Base-by-base conservation (phyloP, 2,797 vertebrate genomes). In the Micropoecilia bifurca region DNA sequence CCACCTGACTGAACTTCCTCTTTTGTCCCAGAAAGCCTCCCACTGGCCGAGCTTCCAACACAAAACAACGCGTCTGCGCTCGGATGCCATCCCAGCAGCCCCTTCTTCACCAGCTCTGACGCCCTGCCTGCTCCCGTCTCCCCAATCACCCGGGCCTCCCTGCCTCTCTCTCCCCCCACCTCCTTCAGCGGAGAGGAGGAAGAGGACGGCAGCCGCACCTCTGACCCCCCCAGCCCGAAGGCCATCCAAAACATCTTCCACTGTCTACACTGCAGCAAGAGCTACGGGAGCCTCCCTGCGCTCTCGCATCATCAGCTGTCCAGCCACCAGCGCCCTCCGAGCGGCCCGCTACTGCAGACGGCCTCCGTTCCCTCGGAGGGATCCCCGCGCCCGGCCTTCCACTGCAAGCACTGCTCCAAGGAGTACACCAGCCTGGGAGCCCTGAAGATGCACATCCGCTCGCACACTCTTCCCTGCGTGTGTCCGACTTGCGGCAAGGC, bases 361-460 rank as follows among this genome's bases (percentile, higher is more conserved):
- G 75, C 84, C 0, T 75, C 90, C 18, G 57, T 72, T 12, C 80
- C 91, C 63, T 3, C 80, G 0, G 91, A 92, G 2, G 88, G 2
- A n/a, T 85, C 92, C 0, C 43, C 86, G 12, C 94, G 93, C 78
- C 90, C 97, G 66, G 96, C 96, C 84, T 99, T 99, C 94, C 97
- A 96, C 95, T 99, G 98, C 96, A 99, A 99, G 86, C 97, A 98
- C 94, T 99, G 98, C 80, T 96, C 97, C 79, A 99, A 99, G 95
- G 97, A 99, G 79, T 99, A 99, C 79, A 96, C 96, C 91, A 99
- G 98, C 92, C 94, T 99, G 89, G 98, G 98, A 0, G 98, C 98
- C 18, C 95, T 99, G 78, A 99, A 99, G 95, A 99, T 99, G 98
- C 98, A 99, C 94, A 99, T 99, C 90, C 97, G 98, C 75, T 99